Conservation (phyloP, 2,888 invertebrate species). For the Drosophila falleni region DNA sequence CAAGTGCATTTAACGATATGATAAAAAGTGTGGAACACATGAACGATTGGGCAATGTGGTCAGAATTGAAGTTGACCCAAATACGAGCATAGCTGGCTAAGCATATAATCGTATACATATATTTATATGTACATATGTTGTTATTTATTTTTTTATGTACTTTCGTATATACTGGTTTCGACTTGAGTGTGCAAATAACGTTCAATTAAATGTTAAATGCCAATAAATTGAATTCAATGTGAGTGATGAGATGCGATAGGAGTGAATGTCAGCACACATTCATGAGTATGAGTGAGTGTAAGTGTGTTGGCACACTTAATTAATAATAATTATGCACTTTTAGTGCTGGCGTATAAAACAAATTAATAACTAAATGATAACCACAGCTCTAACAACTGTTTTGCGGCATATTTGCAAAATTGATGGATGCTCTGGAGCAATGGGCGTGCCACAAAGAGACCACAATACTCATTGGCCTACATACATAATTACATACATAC, state of each 20-base stretch:
- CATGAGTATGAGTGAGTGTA: constrained; percentile 11
- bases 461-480: constrained; percentile 62
- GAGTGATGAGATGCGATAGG: constrained; percentile 28
- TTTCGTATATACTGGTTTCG: not conserved
- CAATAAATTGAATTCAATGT: constrained; percentile 53
- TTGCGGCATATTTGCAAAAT: constrained; percentile 29
- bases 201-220: constrained; percentile 58
- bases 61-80: constrained; percentile 53
- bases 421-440: constrained; percentile 28
- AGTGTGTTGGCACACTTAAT: constrained; percentile 33
- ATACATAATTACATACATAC: constrained; percentile 43
- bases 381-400: constrained; percentile 9
- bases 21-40: constrained; percentile 49
- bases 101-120: constrained; percentile 12
- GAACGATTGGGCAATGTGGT: constrained; percentile 52
- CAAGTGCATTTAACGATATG: constrained; percentile 79
- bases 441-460: constrained; percentile 29
- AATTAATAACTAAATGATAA: constrained; percentile 55
- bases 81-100: constrained; percentile 43
- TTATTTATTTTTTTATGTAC: not conserved
- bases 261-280: constrained; percentile 7
- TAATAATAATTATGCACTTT: constrained; percentile 56
- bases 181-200: constrained; percentile 11
- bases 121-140: not conserved
- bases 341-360: constrained; percentile 42